Percentiles rank a stretch among this genome's conserved stretches.
These are phyloP conservation scores for Ectemnius cavifrons DNA, from an alignment of 2,888 invertebrate genomes.

Conservation along the genomic window DNA sequence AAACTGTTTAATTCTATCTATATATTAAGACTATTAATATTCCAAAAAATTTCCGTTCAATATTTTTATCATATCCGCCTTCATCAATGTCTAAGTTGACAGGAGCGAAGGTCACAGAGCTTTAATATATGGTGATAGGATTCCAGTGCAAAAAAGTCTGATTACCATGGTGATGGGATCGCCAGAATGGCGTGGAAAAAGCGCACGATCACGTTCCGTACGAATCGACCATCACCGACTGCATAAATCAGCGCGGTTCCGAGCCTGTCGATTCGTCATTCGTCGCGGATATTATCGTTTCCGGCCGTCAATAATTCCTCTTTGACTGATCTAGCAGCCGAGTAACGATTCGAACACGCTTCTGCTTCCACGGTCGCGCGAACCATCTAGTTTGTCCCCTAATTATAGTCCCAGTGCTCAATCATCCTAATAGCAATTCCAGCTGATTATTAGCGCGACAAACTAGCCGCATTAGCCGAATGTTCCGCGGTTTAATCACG, in stretches of 20 bases:
- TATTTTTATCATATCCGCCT: too few species aligned
- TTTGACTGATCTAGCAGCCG: slow-evolving; percentile 23
- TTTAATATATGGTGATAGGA: too few species aligned
- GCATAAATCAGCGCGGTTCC: slow-evolving; percentile 42
- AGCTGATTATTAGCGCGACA: slow-evolving; percentile 42
- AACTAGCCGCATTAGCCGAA: slow-evolving; percentile 31
- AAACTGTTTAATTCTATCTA: too few species aligned
- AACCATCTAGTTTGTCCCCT: slow-evolving; percentile 16
- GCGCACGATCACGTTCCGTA: too few species aligned
- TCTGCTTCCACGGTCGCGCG: slow-evolving; percentile 13
- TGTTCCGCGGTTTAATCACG: too few species aligned
- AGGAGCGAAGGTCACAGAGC: too few species aligned
- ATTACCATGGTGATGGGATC: too few species aligned
- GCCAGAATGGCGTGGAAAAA: too few species aligned
- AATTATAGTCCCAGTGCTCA: slow-evolving; percentile 40
- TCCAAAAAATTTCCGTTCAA: too few species aligned
- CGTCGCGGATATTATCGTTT: slow-evolving; percentile 47
- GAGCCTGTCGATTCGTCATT: slow-evolving; percentile 50
- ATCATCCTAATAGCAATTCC: slow-evolving; percentile 40
- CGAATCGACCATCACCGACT: slow-evolving; percentile 21
- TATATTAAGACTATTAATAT: too few species aligned
- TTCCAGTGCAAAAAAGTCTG: too few species aligned
- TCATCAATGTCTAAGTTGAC: too few species aligned
- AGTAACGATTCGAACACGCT: slow-evolving; percentile 1
- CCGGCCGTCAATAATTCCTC: slow-evolving; percentile 46